Evolutionary conservation across 2,113 vertebrate genomes (phyloP), one percentile per base, ranked within the genome.

Genomic region (Ceyx melanurus): DNA sequence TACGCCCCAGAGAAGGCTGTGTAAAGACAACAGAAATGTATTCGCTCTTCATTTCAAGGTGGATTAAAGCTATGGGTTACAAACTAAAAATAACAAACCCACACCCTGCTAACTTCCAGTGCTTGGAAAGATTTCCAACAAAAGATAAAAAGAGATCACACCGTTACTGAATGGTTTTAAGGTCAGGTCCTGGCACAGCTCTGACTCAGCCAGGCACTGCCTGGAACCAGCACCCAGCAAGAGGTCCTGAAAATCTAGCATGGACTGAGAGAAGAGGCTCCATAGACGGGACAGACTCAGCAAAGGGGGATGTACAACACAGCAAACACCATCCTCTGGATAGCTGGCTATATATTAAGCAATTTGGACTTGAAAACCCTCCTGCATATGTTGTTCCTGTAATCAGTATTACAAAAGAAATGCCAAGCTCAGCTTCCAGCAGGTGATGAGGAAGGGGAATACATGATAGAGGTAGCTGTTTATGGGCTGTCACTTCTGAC

Each of bases 131-230:
- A 46, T 57, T 84, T 68, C 31, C 45, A 64, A 25, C 14, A 5
- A 10, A 6, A 61, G 2, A 26, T 42, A 46, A 48, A 19, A 25
- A 50, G 25, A 72, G 29, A 18, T 37, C 31, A 29, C 0, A 0
- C 13, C 2, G 0, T 20, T 51, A 7, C 4, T 14, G 8, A 13
- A 29, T 5, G 1, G 13, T 4, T 62, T 45, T 21, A 43, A 35
- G 19, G 35, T 25, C 73, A 76, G 14, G 13, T 33, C 42, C 48
- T 12, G 15, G 21, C 61, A 57, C 17, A 57, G 28, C 46, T 62
- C 65, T 1, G 1, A 33, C n/a, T 33, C 82, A 50, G 23, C 15
- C 48, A 53, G 19, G 40, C 45, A 28, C 37, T 54, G 10, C 35
- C 42, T 22, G 25, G 25, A 28, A 45, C 2, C 3, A 75, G 25